Conservation (phyloP, 2,797 vertebrate genomes). For the Podarcis siculus region DNA sequence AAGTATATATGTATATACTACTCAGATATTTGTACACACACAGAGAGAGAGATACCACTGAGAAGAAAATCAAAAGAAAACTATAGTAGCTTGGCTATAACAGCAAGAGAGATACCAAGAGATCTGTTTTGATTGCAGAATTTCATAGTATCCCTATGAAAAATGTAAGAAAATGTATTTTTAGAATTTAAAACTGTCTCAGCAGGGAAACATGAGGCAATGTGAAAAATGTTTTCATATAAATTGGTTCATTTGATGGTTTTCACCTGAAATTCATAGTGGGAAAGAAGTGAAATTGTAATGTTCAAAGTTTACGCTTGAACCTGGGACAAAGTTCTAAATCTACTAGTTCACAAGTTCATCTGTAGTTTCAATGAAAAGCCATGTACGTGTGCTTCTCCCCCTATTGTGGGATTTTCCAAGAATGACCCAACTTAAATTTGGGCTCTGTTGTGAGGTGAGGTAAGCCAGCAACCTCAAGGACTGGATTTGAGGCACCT, state of each 20-base stretch:
- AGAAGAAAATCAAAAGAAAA: not conserved
- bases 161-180: not conserved
- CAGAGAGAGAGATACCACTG: not conserved
- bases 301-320: not conserved
- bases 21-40: too few species aligned
- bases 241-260: conserved; percentile 3
- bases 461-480: too few species aligned
- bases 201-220: not conserved
- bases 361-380: not conserved
- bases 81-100: not conserved
- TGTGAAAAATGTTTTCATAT: not conserved
- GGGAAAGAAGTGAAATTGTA: not conserved
- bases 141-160: not conserved
- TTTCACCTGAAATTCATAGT: not conserved
- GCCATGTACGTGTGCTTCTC: not conserved
- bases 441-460: not conserved
- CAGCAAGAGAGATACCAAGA: not conserved
- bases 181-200: not conserved
- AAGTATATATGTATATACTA: not conserved
- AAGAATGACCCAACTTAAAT: not conserved
- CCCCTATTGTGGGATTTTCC: not conserved
- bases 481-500: too few species aligned
- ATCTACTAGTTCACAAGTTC: not conserved
- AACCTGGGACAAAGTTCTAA: not conserved
- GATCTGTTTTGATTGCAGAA: not conserved